These are phyloP conservation scores for Ashinkailepas kermadecensis DNA, from an alignment of 2,888 invertebrate genomes.

Conservation along the genomic window DNA sequence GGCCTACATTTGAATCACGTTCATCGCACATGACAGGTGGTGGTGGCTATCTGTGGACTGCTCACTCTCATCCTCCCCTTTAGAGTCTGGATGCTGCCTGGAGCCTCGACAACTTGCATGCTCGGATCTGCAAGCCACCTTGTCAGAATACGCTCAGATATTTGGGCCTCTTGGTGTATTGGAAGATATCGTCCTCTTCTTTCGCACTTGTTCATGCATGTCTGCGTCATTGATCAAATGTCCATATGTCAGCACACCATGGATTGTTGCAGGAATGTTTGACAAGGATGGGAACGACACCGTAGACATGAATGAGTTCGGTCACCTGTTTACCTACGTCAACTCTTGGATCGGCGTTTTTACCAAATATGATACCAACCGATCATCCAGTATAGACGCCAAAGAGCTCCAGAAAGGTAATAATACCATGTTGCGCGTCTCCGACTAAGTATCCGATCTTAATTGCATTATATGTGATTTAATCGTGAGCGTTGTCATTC, in stretches of 20 bases:
- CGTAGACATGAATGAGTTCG: constrained; percentile 75
- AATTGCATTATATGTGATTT: not conserved
- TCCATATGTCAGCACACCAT: not conserved
- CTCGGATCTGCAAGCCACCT: too few relatives aligned
- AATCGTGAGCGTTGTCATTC: not conserved
- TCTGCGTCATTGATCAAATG: too few relatives aligned
- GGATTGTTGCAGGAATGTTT: constrained; percentile 64
- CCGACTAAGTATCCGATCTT: not conserved
- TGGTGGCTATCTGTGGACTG: too few relatives aligned
- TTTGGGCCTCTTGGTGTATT: too few relatives aligned
- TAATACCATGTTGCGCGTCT: not conserved
- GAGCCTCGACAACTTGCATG: too few relatives aligned
- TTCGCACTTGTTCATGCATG: too few relatives aligned
- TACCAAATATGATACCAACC: constrained; percentile 74
- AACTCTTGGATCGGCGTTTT: constrained; percentile 76
- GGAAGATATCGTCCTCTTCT: too few relatives aligned
- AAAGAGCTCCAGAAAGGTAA: constrained; percentile 64
- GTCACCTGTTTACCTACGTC: constrained; percentile 74
- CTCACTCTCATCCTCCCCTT: too few relatives aligned
- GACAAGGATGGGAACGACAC: constrained; percentile 75
- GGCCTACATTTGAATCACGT: too few relatives aligned
- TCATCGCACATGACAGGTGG: too few relatives aligned
- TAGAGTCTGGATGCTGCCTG: too few relatives aligned
- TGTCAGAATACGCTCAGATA: too few relatives aligned
- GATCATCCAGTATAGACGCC: constrained; percentile 76